These are phyloP conservation scores for Chionoecetes opilio DNA, from an alignment of 1,140 invertebrate species.

Conservation along the genomic window DNA sequence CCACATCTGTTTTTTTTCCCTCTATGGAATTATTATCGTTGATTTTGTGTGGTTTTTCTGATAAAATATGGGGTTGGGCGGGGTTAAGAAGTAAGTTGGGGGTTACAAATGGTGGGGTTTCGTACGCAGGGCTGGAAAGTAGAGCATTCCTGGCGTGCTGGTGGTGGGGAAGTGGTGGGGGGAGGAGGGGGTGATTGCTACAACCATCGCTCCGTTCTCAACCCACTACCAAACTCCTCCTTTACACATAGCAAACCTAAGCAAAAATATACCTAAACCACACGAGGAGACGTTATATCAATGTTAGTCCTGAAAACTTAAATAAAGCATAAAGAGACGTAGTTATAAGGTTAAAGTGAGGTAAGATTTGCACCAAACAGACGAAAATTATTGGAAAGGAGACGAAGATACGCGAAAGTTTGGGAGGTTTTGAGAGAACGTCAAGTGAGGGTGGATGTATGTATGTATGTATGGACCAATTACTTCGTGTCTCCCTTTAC, in stretches of 20 bases:
- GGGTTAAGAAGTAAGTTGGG: background rate
- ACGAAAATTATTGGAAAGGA: background rate
- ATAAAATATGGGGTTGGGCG: too few species aligned
- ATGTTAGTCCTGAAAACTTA: too few species aligned
- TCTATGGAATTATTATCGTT: background rate
- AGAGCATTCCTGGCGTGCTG: slow-evolving; percentile 15
- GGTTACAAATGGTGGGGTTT: background rate
- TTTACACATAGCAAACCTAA: background rate
- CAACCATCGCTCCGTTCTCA: background rate
- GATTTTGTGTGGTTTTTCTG: too few species aligned
- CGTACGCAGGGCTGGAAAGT: background rate
- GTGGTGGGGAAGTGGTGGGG: background rate
- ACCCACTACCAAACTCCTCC: background rate
- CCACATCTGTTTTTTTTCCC: too few species aligned
- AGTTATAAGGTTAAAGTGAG: background rate
- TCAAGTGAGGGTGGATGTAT: slow-evolving; percentile 8
- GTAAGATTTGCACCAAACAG: background rate
- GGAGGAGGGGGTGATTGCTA: background rate
- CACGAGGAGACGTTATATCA: too few species aligned
- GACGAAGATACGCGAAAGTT: background rate
- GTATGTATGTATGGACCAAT: background rate
- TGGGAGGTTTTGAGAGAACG: background rate
- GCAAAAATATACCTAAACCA: background rate
- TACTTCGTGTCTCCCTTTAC: background rate
- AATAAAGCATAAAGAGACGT: too few species aligned